These are phyloP conservation scores for Pteronotus mesoamericanus DNA, from an alignment of 2,797 vertebrate genomes.

Conservation along the genomic window DNA sequence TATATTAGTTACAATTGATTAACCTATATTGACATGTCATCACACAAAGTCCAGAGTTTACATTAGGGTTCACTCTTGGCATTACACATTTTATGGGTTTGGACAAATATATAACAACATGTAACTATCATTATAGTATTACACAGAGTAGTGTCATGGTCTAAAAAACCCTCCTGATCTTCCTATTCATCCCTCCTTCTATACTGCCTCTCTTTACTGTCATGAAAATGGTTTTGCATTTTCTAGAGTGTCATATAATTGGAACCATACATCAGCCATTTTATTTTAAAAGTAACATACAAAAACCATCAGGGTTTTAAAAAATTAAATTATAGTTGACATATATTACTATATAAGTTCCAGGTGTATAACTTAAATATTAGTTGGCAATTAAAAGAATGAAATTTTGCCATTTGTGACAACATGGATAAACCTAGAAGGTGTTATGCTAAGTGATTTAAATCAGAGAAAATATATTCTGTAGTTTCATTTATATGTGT, in stretches of 20 bases:
- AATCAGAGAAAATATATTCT: neutral
- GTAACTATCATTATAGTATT: neutral
- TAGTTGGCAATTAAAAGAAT: neutral
- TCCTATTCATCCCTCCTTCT: neutral
- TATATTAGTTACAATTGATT: neutral
- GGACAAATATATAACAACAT: neutral
- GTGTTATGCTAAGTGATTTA: neutral
- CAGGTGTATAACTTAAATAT: neutral
- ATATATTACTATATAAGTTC: neutral
- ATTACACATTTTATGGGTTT: neutral
- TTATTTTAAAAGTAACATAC: neutral
- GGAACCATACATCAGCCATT: neutral
- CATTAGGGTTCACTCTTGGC: neutral
- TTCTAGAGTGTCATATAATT: neutral
- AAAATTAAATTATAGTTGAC: neutral
- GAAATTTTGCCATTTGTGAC: neutral
- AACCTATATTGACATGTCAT: neutral
- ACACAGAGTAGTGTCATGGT: neutral
- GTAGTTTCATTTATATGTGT: neutral
- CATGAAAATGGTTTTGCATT: neutral
- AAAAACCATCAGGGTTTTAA: neutral
- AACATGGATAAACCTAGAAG: neutral
- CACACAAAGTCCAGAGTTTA: neutral
- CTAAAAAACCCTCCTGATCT: neutral
- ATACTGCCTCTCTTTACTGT: neutral